Conservation (phyloP, 2,113 vertebrate species). For the Oreochromis spilurus region DNA sequence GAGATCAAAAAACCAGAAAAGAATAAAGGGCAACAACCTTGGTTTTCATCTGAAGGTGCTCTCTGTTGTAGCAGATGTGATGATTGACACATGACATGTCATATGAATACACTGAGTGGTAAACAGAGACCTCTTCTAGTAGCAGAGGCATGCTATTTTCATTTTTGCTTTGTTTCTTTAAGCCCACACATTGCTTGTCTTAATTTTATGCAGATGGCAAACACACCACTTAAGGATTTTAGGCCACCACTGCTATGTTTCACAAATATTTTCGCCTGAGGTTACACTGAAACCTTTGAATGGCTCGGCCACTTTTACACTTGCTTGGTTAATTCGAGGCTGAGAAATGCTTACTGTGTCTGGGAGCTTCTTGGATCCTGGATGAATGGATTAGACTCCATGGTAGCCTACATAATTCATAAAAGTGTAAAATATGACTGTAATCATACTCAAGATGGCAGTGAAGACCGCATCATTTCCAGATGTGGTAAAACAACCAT, state of each 20-base stretch:
- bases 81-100: not conserved
- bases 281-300: not conserved
- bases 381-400: not conserved
- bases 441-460: not conserved
- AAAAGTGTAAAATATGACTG: not conserved
- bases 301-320: not conserved
- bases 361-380: not conserved
- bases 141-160: not conserved
- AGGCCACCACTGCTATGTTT: not conserved
- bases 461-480: not conserved
- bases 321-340: not conserved
- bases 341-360: not conserved
- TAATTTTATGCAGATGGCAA: not conserved
- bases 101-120: not conserved
- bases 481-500: not conserved
- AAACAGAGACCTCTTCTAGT: not conserved
- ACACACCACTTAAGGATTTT: not conserved
- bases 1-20: not conserved
- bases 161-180: not conserved
- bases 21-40: not conserved
- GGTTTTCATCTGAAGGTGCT: not conserved
- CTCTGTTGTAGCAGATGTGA: not conserved
- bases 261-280: not conserved
- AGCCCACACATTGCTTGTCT: not conserved
- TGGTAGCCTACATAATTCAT: not conserved